A percentile compares a stretch with the other conserved stretches of the same genome.
Evolutionary conservation across 2,113 vertebrate genomes (phyloP).

Genomic region (Stictonetta naevosa): DNA sequence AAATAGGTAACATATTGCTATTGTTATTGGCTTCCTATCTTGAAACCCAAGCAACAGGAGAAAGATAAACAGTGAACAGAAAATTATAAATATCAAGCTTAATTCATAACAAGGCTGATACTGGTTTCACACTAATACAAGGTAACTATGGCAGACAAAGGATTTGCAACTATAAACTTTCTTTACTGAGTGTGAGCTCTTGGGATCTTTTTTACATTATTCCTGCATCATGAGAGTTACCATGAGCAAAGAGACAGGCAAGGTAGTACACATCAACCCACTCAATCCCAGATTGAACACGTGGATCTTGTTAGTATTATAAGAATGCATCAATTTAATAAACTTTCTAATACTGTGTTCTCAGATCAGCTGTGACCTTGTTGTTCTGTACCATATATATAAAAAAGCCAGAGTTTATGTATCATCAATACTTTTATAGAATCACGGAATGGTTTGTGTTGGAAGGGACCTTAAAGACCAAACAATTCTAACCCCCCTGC

Average conservation of each 20-base stretch:
- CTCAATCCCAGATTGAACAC: background rate
- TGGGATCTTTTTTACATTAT: background rate
- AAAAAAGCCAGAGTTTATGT: background rate
- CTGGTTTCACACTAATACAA: background rate
- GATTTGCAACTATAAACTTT: background rate
- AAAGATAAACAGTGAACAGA: background rate
- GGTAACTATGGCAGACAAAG: background rate
- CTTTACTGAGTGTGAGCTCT: background rate
- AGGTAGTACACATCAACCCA: background rate
- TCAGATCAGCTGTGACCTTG: background rate
- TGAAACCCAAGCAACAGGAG: background rate
- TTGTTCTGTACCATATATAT: background rate
- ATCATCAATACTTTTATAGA: background rate
- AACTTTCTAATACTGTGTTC: background rate
- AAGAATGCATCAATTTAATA: background rate
- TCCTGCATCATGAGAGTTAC: background rate
- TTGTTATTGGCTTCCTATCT: background rate
- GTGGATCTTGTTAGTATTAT: background rate
- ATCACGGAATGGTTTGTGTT: too few species aligned
- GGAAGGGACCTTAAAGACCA: too few species aligned
- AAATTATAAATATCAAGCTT: background rate
- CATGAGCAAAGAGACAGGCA: background rate
- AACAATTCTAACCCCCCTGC: too few species aligned
- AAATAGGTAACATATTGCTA: rapidly evolving
- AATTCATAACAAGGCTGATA: background rate